phyloP scores from a whole-genome alignment of 2,113 vertebrate species.

The Syngnathus typhle region DNA sequence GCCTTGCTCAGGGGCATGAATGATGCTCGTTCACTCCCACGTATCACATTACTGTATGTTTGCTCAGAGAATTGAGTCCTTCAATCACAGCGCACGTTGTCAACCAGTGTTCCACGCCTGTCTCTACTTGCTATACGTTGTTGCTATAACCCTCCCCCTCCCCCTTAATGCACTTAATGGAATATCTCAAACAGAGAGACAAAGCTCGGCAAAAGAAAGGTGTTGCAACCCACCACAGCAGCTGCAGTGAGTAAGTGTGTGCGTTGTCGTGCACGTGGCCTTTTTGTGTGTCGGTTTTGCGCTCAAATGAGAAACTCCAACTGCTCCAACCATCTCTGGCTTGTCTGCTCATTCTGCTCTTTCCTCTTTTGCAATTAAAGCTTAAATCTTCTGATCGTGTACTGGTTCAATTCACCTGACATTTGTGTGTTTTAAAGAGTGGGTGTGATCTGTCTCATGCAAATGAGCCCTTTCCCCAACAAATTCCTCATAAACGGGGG shows the following conservation, averaged over 20 bases:
- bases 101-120: neutral
- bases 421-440: neutral
- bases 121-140: neutral
- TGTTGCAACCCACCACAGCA: constrained; percentile 13
- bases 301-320: constrained; percentile 24
- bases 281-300: neutral
- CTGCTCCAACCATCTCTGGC: neutral
- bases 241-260: constrained; percentile 1
- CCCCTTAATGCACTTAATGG: neutral
- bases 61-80: neutral
- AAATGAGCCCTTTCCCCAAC: neutral
- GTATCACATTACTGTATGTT: neutral
- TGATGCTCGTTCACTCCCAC: neutral
- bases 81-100: neutral
- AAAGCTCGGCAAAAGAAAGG: constrained; percentile 30
- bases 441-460: neutral
- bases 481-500: neutral
- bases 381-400: neutral
- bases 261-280: constrained; percentile 12
- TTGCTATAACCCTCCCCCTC: neutral
- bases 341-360: no score
- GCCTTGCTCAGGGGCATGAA: neutral
- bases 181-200: neutral
- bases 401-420: neutral
- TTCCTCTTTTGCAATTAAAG: neutral